Evolutionary conservation across 2,113 vertebrate species (phyloP).

Genomic region (Apus apus): DNA sequence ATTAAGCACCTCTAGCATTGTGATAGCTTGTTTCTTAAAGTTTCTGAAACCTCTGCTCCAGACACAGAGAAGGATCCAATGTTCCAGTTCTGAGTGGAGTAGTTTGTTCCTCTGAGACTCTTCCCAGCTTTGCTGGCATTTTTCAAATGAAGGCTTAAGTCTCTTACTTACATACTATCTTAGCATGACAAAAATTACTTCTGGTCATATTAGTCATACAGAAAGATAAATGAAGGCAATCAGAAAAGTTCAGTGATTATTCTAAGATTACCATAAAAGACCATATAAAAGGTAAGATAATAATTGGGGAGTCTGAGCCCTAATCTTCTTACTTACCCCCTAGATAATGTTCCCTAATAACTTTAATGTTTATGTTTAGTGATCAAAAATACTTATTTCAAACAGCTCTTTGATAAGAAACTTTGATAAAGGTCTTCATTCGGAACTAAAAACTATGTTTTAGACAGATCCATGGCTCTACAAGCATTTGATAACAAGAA

Average conservation of each 20-base stretch:
- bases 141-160: not conserved
- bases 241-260: not conserved
- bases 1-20: not conserved
- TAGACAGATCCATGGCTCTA: not conserved
- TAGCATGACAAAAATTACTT: not conserved
- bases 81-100: not conserved
- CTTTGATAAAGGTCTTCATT: not conserved
- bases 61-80: not conserved
- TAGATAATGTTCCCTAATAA: not conserved
- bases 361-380: not conserved
- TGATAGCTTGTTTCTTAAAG: not conserved
- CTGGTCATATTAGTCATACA: not conserved
- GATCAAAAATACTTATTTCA: not conserved
- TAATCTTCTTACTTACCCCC: not conserved
- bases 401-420: not conserved
- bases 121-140: not conserved
- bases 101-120: not conserved
- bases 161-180: not conserved
- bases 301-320: not conserved
- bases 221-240: not conserved
- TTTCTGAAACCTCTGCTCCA: not conserved
- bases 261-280: not conserved
- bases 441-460: not conserved
- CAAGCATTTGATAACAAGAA: not conserved
- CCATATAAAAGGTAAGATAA: not conserved